Base-by-base conservation (phyloP, 2,113 vertebrate species). In the Panurus biarmicus region DNA sequence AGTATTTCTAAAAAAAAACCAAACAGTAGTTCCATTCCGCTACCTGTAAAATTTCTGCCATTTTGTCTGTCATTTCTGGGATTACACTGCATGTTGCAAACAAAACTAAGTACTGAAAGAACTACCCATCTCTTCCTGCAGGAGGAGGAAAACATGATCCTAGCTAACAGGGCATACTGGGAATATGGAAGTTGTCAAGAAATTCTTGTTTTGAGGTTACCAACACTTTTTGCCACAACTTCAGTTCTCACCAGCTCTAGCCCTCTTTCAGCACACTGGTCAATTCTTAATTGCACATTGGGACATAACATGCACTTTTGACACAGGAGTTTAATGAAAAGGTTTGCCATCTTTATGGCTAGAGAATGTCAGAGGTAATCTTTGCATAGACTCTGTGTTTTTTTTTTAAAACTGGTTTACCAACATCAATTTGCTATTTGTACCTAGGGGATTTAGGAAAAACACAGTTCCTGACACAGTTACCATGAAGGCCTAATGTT, bases 401-500 rank as follows among this genome's bases (percentile, higher is more conserved):
- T 85, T 42, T 87, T 90, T 88, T 54, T 66, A 77, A n/a, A n/a
- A 7, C 71, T 53, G 89, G 33, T 93, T 89, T 92, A 69, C 75
- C 58, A 92, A 84, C 78, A 92, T 96, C 69, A 47, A 66, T 96
- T 96, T 94, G 71, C 75, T 73, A 38, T 87, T 87, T 31, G 12
- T 91, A 95, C 92, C 90, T 94, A 33, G 36, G 94, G 94, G 87
- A 91, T 93, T 92, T 58, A 66, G 94, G 94, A 93, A 93, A 95
- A 95, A 80, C 92, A 91, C 66, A 79, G 93, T 96, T 97, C 89
- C 87, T 94, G 93, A 95, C 96, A 97, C 81, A 87, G 81, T 93
- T 96, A 64, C 89, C 45, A 12, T 54, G 95, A 94, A 95, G 96
- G 58, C 94, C 96, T 95, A 88, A 97, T 96, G 92, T 96, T 95